Conservation (phyloP, 2,113 vertebrate species). For the Cebidichthys violaceus region DNA sequence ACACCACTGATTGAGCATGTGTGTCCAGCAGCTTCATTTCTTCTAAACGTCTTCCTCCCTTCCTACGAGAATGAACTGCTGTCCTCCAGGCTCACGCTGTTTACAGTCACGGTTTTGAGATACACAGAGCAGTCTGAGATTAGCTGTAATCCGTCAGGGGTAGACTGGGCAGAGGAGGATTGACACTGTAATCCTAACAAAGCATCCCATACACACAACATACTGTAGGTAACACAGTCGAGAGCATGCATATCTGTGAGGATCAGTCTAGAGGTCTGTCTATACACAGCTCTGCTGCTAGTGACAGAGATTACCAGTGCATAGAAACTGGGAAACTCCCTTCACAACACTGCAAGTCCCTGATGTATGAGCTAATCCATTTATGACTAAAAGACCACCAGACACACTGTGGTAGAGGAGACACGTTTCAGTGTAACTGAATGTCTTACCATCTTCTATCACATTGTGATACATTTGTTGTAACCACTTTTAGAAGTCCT, state of each 20-base stretch:
- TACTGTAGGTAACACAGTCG: background rate
- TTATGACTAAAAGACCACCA: background rate
- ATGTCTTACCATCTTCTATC: background rate
- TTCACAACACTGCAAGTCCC: background rate
- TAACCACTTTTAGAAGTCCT: background rate
- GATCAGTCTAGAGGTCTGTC: constrained; percentile 27
- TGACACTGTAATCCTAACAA: constrained; percentile 71
- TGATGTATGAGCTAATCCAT: background rate
- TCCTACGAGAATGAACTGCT: background rate
- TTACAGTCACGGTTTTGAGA: constrained; percentile 29
- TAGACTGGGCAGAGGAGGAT: constrained; percentile 53
- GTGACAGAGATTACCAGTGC: background rate
- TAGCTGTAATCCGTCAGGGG: constrained; percentile 72
- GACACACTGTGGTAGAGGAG: background rate
- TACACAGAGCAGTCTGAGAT: constrained; percentile 63
- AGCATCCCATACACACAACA: constrained; percentile 45
- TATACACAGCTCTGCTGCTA: constrained; percentile 5
- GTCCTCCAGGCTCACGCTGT: constrained; percentile 14
- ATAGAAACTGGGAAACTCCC: background rate
- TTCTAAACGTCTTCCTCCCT: background rate
- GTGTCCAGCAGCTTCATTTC: constrained; percentile 19
- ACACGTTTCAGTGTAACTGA: background rate
- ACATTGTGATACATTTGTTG: background rate
- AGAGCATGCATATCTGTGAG: constrained; percentile 46
- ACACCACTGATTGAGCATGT: background rate